A percentile compares a stretch with the other conserved stretches of the same genome.
Conservation (phyloP, 1,140 invertebrate species). For the Gonatopus flavifemur region DNA sequence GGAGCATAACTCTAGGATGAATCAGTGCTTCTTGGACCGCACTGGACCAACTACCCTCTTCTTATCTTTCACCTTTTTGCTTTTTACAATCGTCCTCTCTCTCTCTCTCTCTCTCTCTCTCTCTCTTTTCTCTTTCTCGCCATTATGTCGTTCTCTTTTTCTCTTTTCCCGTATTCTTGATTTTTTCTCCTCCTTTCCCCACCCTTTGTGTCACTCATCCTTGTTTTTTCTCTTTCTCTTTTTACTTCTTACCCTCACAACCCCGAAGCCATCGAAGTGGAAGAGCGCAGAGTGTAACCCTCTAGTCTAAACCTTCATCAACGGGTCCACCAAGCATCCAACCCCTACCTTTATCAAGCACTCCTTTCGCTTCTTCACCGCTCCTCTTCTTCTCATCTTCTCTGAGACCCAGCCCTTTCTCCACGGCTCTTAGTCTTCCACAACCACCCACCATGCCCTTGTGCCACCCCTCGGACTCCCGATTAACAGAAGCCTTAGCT, state of each 20-base stretch:
- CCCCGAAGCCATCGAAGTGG: slow-evolving; percentile 49
- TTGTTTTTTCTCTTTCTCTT: slow-evolving; percentile 15
- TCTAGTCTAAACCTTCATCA: slow-evolving; percentile 59
- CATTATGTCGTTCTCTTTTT: slow-evolving; percentile 20
- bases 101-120: neutral
- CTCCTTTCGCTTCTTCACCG: slow-evolving; percentile 31
- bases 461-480: too few relatives aligned
- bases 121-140: slow-evolving; percentile 18
- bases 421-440: too few relatives aligned
- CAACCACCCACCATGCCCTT: too few relatives aligned
- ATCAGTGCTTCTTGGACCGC: slow-evolving; percentile 56
- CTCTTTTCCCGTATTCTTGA: slow-evolving; percentile 14
- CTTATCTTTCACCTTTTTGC: slow-evolving; percentile 28
- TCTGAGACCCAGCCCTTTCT: too few relatives aligned
- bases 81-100: slow-evolving; percentile 8
- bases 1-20: slow-evolving; percentile 54
- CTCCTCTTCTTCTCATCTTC: slow-evolving; percentile 11
- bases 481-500: too few relatives aligned
- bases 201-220: slow-evolving; percentile 9
- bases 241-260: slow-evolving; percentile 22
- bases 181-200: slow-evolving; percentile 22
- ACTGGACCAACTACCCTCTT: slow-evolving; percentile 43
- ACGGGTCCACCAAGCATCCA: slow-evolving; percentile 56
- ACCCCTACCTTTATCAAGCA: slow-evolving; percentile 60
- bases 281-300: slow-evolving; percentile 56